Percentiles rank a stretch among this genome's conserved stretches.
Conservation (phyloP, 2,797 vertebrate species). For the Catharus ustulatus region DNA sequence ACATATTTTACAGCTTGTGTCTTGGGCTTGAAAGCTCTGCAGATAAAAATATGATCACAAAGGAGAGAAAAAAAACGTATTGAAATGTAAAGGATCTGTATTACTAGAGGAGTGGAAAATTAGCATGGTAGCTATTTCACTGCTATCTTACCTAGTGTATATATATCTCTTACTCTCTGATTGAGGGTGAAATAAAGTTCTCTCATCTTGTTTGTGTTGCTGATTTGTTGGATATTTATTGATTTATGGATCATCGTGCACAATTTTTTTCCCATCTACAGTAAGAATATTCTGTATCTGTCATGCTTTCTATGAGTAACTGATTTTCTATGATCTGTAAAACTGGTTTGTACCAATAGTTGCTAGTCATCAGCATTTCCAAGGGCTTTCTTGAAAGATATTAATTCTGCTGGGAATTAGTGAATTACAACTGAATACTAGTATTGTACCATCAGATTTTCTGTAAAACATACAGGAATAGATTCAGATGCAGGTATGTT, state of each 20-base stretch:
- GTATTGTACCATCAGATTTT: background rate
- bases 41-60: conserved; percentile 15
- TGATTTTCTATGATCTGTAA: conserved; percentile 72
- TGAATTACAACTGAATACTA: conserved; percentile 24
- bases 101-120: conserved; percentile 44
- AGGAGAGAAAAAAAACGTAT: background rate
- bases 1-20: conserved; percentile 38
- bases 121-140: conserved; percentile 48
- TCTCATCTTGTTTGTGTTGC: conserved; percentile 73
- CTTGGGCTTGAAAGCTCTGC: background rate
- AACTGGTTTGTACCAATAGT: conserved; percentile 63
- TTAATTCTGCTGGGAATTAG: conserved; percentile 57
- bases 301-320: conserved; percentile 69
- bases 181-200: conserved; percentile 72
- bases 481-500: conserved; percentile 50
- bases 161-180: conserved; percentile 56
- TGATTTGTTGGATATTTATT: conserved; percentile 76
- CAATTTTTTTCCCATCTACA: conserved; percentile 70
- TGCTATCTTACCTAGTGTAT: background rate
- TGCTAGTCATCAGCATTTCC: conserved; percentile 29
- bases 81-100: conserved; percentile 16
- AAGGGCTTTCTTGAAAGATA: conserved; percentile 61
- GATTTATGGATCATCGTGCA: conserved; percentile 65
- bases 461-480: conserved; percentile 27
- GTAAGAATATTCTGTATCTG: conserved; percentile 69